These are phyloP conservation scores for Sylvietta virens DNA, from an alignment of 2,113 vertebrate genomes.

Conservation along the genomic window DNA sequence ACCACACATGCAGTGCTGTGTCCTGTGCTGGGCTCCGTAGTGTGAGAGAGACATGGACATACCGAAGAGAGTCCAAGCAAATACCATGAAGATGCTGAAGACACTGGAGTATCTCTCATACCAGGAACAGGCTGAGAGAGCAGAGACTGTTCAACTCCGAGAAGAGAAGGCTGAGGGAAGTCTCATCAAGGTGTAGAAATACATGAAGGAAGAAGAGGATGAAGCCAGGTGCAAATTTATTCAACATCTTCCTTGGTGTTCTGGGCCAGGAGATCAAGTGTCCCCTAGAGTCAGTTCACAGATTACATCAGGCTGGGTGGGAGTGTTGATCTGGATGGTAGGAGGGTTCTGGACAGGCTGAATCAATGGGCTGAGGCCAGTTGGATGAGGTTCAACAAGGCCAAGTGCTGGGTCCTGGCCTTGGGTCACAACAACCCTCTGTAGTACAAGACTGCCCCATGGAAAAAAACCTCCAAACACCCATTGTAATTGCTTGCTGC, in stretches of 20 bases:
- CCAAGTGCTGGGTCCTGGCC: background rate
- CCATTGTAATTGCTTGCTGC: background rate
- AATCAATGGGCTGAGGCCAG: background rate
- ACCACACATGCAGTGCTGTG: background rate
- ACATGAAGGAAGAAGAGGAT: background rate
- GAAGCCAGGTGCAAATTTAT: background rate
- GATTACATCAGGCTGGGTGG: background rate
- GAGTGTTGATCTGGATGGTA: background rate
- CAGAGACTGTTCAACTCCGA: background rate
- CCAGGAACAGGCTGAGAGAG: background rate
- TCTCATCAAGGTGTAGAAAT: background rate
- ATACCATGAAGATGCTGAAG: background rate
- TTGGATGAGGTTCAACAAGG: fast-evolving
- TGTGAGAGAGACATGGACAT: background rate
- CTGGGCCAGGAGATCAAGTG: background rate
- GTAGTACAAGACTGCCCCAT: fast-evolving
- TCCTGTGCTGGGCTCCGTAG: background rate
- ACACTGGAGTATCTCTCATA: background rate
- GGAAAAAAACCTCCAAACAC: background rate
- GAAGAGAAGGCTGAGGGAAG: background rate
- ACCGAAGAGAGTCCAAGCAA: background rate
- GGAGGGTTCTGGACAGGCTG: background rate
- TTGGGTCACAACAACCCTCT: background rate
- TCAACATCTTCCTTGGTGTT: background rate
- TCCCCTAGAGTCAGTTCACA: background rate